Conservation (phyloP, 2,888 invertebrate species). For the Dynastes hyllus region DNA sequence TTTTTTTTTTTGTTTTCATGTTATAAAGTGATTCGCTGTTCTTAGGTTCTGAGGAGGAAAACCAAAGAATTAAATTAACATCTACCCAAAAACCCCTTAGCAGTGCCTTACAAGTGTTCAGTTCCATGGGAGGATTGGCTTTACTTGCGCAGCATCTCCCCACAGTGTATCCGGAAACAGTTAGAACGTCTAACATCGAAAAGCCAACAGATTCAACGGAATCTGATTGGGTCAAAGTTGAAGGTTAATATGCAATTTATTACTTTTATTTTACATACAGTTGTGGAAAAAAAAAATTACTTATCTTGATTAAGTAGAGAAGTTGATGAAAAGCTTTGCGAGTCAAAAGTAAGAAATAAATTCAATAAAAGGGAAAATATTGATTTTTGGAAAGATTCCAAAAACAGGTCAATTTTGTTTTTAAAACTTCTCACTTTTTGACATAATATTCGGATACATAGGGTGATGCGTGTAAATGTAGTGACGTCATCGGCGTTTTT, state of each 20-base stretch:
- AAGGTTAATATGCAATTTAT: slow-evolving; percentile 61
- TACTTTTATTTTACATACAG: slow-evolving; percentile 19
- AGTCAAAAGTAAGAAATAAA: too few species aligned
- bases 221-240: slow-evolving; percentile 72
- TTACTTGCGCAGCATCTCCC: slow-evolving; percentile 92
- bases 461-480: too few species aligned
- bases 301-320: background rate
- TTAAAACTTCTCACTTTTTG: too few species aligned
- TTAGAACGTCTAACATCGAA: slow-evolving; percentile 75
- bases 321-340: too few species aligned
- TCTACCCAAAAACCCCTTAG: slow-evolving; percentile 66
- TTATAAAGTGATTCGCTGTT: too few species aligned
- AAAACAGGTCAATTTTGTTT: too few species aligned
- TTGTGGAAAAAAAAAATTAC: too few species aligned
- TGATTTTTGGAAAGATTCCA: too few species aligned
- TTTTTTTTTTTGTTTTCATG: background rate
- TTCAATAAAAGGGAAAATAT: too few species aligned
- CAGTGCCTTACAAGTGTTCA: slow-evolving; percentile 87
- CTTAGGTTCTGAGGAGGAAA: slow-evolving; percentile 58
- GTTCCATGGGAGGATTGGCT: slow-evolving; percentile 90
- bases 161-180: slow-evolving; percentile 88
- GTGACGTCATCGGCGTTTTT: too few species aligned
- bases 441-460: too few species aligned
- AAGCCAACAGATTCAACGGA: slow-evolving; percentile 73
- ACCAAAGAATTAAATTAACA: slow-evolving; percentile 55